Percentiles rank a stretch among this genome's conserved stretches.
Conservation (phyloP, 2,797 vertebrate genomes). For the Diceros bicornis region DNA sequence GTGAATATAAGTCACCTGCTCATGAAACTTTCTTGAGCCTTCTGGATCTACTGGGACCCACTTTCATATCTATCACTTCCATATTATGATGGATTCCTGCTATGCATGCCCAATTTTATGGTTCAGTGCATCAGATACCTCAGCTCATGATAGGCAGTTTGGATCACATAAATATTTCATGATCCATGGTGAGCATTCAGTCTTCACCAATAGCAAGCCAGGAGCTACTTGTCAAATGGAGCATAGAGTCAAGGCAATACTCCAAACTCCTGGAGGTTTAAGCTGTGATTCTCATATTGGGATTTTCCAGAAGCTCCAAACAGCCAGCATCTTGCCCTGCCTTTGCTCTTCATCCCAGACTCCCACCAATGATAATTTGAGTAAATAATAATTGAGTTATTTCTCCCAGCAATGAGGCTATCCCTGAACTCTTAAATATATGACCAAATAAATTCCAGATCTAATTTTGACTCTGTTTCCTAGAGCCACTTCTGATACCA, state of each 20-base stretch:
- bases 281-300: neutral
- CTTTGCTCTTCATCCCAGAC: neutral
- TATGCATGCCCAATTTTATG: neutral
- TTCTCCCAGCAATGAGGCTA: neutral
- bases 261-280: neutral
- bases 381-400: neutral
- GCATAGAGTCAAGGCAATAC: neutral
- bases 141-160: neutral
- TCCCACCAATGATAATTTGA: neutral
- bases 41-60: neutral
- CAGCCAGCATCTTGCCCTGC: neutral
- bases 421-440: neutral
- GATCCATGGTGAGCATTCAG: neutral
- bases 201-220: neutral
- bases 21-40: neutral
- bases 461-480: slow-evolving; percentile 16
- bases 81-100: neutral
- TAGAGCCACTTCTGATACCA: neutral
- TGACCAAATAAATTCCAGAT: neutral
- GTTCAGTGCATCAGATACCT: neutral
- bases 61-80: neutral
- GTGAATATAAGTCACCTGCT: neutral
- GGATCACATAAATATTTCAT: neutral
- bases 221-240: neutral
- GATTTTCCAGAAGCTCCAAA: neutral